Conservation (phyloP, 2,797 vertebrate genomes). For the Semotilus atromaculatus region DNA sequence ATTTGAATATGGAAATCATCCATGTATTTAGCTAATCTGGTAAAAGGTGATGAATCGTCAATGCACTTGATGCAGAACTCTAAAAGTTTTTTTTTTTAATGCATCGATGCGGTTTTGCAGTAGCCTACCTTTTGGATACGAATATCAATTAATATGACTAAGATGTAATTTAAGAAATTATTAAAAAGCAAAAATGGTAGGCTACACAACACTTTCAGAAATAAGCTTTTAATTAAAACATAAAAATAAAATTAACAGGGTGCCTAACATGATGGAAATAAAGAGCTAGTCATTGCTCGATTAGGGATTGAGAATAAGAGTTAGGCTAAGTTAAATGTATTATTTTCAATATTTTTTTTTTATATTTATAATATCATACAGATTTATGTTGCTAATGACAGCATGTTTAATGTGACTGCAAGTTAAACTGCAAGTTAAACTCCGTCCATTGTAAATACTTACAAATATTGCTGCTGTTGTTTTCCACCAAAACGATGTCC, state of each 20-base stretch:
- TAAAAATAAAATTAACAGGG: background rate
- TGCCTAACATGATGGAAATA: background rate
- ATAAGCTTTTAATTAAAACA: background rate
- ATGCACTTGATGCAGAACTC: slow-evolving; percentile 56
- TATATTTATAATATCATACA: background rate
- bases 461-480: too few relatives aligned
- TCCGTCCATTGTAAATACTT: background rate
- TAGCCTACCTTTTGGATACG: background rate
- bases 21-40: slow-evolving; percentile 52
- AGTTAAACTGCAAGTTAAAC: background rate
- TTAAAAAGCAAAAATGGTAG: background rate
- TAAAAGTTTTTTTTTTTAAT: background rate
- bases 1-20: slow-evolving; percentile 62
- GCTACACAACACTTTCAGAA: background rate
- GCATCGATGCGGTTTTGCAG: background rate
- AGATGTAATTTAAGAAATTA: background rate
- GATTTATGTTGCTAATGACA: background rate
- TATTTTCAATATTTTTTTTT: background rate
- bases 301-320: background rate
- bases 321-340: too few relatives aligned
- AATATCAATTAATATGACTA: background rate
- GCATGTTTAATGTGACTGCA: background rate
- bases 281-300: background rate
- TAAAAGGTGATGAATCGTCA: slow-evolving; percentile 22
- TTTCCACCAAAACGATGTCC: background rate